Evolutionary conservation across 2,797 vertebrate species (phyloP), one percentile per base, ranked within the genome.

Genomic region (Naso thynnoides): DNA sequence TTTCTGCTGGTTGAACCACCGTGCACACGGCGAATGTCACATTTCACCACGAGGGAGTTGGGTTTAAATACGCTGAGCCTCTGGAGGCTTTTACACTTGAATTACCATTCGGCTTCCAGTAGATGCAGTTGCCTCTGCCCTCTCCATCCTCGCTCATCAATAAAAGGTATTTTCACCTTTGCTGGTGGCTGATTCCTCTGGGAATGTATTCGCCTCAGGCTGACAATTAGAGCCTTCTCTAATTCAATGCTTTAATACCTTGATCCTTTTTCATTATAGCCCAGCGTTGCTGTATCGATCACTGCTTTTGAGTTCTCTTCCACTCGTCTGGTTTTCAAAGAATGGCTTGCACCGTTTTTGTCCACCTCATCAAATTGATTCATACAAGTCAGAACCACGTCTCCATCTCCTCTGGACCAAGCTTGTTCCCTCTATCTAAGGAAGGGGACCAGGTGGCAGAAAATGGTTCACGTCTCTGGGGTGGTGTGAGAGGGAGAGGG

Each of bases 401-500:
- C 67, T 86, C 33, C 2, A 27, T 78, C 65, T 88, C 56, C 72
- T 68, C 55, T 66, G 59, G 69, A 73, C 49, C 5, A 8, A 77
- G 68, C 55, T 70, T 9, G 57, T 71, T 83, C 52, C 66, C 53
- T 67, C 44, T 66, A 41, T 80, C 56, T 47, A 66, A 89, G 57
- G 54, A 85, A 81, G 74, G 69, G 85, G 84, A 88, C 93, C 93
- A 94, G 93, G 90, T 94, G 93, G 93, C 89, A 92, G 93, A 91
- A 95, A 95, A 91, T 95, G 90, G 94, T 92, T 92, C 93, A 93
- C 23, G 88, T 94, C 94, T 94, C 94, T 33, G 52, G 92, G 90
- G 93, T 71, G 73, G 27, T 70, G 73, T 41, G 82, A 66, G 76
- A 76, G 68, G 39, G 71, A 74, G 90, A 79, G 73, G 79, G 87